A percentile compares a stretch with the other conserved stretches of the same genome.
Conservation (phyloP, 2,797 vertebrate genomes). For the Petrocephalus schoutedeni region DNA sequence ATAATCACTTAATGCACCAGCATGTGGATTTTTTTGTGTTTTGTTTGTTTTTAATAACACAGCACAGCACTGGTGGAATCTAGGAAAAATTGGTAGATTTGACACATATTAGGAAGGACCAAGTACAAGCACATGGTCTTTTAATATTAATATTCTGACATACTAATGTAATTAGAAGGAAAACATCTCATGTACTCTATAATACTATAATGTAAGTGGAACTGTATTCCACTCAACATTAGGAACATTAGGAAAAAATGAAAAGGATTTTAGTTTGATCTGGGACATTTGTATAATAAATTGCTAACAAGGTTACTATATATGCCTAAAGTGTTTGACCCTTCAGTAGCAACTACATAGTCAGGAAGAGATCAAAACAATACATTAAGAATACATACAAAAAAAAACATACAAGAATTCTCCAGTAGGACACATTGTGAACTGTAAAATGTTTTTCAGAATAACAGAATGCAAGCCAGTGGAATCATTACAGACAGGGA, state of each 20-base stretch:
- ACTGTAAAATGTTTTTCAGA: too few relatives aligned
- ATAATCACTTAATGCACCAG: background rate
- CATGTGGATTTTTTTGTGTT: background rate
- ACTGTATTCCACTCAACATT: background rate
- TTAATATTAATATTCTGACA: background rate
- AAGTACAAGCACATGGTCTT: background rate
- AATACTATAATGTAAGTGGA: background rate
- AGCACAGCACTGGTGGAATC: background rate
- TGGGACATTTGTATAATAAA: background rate
- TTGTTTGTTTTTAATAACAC: background rate
- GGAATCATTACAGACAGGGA: background rate
- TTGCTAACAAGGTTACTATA: background rate
- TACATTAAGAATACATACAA: background rate
- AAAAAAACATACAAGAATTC: background rate
- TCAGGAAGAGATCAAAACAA: background rate
- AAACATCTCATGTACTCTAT: background rate
- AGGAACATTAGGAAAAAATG: background rate
- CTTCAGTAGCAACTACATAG: background rate
- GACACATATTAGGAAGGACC: background rate
- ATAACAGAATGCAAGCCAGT: background rate
- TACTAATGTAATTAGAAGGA: background rate
- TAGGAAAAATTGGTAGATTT: background rate
- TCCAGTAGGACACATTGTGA: background rate
- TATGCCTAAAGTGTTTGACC: background rate
- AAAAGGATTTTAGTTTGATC: background rate